Conservation (phyloP, 2,797 vertebrate species). For the Thripadectes ignobilis region DNA sequence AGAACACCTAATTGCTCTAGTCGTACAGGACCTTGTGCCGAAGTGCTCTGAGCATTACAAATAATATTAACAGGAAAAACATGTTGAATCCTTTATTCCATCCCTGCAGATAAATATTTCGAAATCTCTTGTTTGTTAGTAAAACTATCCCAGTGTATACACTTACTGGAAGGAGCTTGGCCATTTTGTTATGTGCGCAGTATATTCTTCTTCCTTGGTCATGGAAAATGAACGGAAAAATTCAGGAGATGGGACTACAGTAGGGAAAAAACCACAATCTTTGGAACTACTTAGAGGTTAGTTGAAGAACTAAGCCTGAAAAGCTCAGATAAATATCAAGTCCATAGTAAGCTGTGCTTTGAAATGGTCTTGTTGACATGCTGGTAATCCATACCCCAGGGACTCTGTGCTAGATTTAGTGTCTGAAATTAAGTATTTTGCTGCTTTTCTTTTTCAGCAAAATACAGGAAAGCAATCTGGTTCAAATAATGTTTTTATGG, state of each 20-base stretch:
- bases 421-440: not conserved
- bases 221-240: not conserved
- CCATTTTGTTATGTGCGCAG: not conserved
- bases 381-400: not conserved
- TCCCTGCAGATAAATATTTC: slow-evolving; percentile 17
- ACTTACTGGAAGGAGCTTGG: not conserved
- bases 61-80: slow-evolving; percentile 35
- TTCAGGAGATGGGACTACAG: not conserved
- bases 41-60: not conserved
- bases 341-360: not conserved
- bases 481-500: not conserved
- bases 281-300: not conserved
- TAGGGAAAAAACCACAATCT: not conserved
- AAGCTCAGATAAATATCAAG: not conserved
- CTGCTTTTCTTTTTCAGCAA: not conserved
- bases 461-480: not conserved
- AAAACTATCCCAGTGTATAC: slow-evolving; percentile 4
- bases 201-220: not conserved
- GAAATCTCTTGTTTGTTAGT: slow-evolving; percentile 36
- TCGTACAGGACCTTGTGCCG: not conserved
- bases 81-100: slow-evolving; percentile 26
- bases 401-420: not conserved
- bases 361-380: not conserved
- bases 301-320: not conserved
- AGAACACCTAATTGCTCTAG: not conserved